phyloP scores from a whole-genome alignment of 2,113 vertebrate genomes.

The Smithornis capensis region DNA sequence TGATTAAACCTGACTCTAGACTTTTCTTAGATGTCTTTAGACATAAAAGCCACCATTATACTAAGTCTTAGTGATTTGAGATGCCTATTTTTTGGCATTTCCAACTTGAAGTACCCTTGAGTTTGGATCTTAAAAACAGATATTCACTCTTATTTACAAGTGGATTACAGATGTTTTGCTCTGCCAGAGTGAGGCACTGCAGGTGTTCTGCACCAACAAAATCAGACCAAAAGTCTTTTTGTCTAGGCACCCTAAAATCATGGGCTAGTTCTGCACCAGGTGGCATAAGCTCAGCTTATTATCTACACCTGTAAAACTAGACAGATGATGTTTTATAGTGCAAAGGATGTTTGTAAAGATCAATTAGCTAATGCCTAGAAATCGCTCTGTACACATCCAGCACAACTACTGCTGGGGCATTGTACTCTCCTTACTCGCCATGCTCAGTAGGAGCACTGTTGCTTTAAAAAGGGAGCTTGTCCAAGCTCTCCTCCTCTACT shows the following conservation, averaged over 20 bases:
- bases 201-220: neutral
- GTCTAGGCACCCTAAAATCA: neutral
- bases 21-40: neutral
- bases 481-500: slow-evolving; percentile 63
- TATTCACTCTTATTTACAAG: neutral
- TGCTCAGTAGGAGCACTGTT: slow-evolving; percentile 59
- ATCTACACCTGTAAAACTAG: neutral
- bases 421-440: neutral
- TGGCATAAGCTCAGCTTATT: neutral
- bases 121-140: neutral
- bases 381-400: neutral
- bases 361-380: neutral
- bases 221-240: neutral
- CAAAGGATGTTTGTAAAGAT: neutral
- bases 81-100: neutral
- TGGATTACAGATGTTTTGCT: accelerated
- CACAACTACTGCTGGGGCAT: neutral
- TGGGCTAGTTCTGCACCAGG: neutral
- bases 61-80: neutral
- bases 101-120: neutral
- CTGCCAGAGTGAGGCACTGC: neutral
- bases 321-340: neutral
- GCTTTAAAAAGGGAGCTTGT: slow-evolving; percentile 69
- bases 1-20: neutral
- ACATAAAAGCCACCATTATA: neutral